These are phyloP conservation scores for Macrotrachela quadricornifera DNA, from an alignment of 1,140 invertebrate genomes.

Conservation along the genomic window DNA sequence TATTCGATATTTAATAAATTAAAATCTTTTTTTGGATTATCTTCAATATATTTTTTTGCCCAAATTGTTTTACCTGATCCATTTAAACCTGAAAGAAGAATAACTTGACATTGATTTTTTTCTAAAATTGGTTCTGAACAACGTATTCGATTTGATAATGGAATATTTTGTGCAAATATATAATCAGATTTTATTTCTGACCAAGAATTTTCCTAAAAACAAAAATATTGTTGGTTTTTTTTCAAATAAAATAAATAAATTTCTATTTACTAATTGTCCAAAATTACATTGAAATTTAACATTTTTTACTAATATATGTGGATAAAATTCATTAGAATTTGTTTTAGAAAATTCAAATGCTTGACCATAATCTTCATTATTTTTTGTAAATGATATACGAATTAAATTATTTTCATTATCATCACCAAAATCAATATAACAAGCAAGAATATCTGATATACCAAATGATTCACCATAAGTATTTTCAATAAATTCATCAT, in stretches of 20 bases:
- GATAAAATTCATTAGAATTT: conserved; percentile 41
- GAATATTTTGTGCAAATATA: conserved; percentile 1
- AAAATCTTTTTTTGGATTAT: conserved; percentile 53
- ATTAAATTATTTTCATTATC: conserved; percentile 40
- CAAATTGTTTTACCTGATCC: conserved; percentile 68
- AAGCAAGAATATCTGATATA: conserved; percentile 54
- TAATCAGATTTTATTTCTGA: conserved; percentile 34
- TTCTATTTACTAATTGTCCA: conserved; percentile 38
- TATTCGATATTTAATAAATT: conserved; percentile 60
- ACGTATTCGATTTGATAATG: neutral
- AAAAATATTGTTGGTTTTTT: too few relatives aligned
- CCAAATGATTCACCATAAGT: conserved; percentile 45
- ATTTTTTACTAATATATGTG: conserved; percentile 70
- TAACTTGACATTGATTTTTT: conserved; percentile 37
- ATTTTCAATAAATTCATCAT: too few relatives aligned
- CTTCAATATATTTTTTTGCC: conserved; percentile 46
- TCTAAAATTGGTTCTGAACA: neutral
- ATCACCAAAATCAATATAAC: conserved; percentile 36
- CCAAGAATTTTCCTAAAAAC: conserved; percentile 40
- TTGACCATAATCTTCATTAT: conserved; percentile 51
- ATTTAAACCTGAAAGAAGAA: conserved; percentile 72
- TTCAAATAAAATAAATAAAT: conserved; percentile 32
- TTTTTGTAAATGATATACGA: conserved; percentile 54
- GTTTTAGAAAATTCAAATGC: conserved; percentile 34
- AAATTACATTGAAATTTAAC: conserved; percentile 62